Evolutionary conservation across 2,113 vertebrate species (phyloP), one percentile per base, ranked within the genome.

Genomic region (Cyphomyrus plagiostoma): DNA sequence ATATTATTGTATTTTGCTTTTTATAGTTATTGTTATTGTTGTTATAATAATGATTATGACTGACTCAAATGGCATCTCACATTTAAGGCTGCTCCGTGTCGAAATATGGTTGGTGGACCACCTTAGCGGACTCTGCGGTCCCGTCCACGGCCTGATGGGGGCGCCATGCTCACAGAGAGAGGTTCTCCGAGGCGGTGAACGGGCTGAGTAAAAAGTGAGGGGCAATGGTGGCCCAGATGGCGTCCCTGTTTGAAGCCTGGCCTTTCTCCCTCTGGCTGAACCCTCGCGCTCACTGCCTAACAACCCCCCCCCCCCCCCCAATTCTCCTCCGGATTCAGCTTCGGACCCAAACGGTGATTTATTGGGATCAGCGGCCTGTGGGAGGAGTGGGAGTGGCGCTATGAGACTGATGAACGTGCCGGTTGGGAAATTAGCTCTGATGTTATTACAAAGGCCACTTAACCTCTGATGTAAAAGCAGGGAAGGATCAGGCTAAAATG

Each of bases 241-340:
- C 21, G 13, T 42, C 89, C 23, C 89, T 62, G 77, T 84, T 48
- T 89, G 88, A 89, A 42, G 50, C 88, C 88, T n/a, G 88, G 88
- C 88, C 77, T 62, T 35, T 46, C 52, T 89, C 88, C 88, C 35
- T 52, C 10, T 46, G 35, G 88, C 80, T 62, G 89, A 85, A 89
- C 52, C 46, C 87, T 88, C 35, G 11, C 87, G 45, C 19, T 49
- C 39, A 17, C 58, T 49, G 52, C 46, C 62, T n/a, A 23, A 35
- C 35, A 35, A 35, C 35, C 23, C 42, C 39, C 53, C 39, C 42
- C 42, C 42, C 6, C 7, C 39, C 15, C 13, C 30, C 15, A 8
- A 9, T 49, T 10, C 6, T 15, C 85, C 26, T 39, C 21, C 23
- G 21, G 39, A 23, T 87, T 53, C 85, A 52, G 39, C 26, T 53